Percentiles rank a stretch among this genome's conserved stretches.
phyloP scores from a whole-genome alignment of 2,797 vertebrate species.

The Steatocranus sp. region DNA sequence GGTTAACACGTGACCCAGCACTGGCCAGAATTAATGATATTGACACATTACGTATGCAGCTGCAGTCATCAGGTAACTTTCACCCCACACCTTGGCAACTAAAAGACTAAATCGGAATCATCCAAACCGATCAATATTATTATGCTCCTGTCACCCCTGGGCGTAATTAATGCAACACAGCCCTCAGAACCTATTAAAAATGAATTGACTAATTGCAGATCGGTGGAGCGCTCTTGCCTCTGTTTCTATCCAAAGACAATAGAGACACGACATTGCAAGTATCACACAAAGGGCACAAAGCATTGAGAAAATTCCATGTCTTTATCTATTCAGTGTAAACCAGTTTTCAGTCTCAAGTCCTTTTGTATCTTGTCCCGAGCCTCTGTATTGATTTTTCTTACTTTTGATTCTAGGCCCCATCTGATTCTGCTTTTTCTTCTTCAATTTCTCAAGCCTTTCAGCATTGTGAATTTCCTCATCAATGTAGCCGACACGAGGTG shows the following conservation, averaged over 20 bases:
- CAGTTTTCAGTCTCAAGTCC: constrained; percentile 14
- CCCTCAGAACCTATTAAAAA: constrained; percentile 49
- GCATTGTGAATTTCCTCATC: constrained; percentile 13
- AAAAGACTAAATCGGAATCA: constrained; percentile 14
- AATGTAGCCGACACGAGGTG: constrained; percentile 20
- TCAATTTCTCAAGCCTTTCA: constrained; percentile 4
- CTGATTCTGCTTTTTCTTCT: neutral
- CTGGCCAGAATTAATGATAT: constrained; percentile 7
- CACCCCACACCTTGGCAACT: constrained; percentile 4
- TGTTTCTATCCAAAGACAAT: constrained; percentile 7
- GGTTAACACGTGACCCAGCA: neutral
- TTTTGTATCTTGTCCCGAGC: constrained; percentile 21
- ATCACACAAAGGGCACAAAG: neutral
- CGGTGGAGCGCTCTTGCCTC: neutral
- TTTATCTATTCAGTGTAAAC: constrained; percentile 19
- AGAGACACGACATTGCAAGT: neutral
- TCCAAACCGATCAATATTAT: constrained; percentile 40
- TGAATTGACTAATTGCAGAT: constrained; percentile 38
- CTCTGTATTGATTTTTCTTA: constrained; percentile 32
- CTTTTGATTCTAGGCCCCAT: neutral
- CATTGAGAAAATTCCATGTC: neutral
- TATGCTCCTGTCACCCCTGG: constrained; percentile 40
- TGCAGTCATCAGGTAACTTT: constrained; percentile 6
- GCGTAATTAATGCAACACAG: constrained; percentile 44
- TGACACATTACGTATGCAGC: constrained; percentile 12